A percentile compares a stretch with the other conserved stretches of the same genome.
These are phyloP conservation scores for Pogonomyrmex barbatus DNA, from an alignment of 1,140 invertebrate species.

Conservation along the genomic window DNA sequence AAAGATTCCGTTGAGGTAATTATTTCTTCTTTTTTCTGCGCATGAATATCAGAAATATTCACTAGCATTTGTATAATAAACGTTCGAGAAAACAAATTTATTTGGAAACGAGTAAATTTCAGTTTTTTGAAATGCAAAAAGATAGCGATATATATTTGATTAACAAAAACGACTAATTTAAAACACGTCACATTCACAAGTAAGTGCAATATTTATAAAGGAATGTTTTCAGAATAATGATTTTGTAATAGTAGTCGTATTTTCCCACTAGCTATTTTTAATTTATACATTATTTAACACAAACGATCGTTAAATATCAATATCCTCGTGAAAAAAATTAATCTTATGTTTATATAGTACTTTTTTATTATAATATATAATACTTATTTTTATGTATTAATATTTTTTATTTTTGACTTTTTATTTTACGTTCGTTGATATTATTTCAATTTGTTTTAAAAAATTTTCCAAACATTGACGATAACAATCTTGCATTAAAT, in stretches of 20 bases:
- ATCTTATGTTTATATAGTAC: neutral
- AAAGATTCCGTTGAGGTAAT: too few relatives aligned
- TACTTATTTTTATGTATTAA: too few relatives aligned
- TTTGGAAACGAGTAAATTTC: neutral
- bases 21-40: neutral
- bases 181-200: neutral
- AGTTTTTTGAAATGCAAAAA: neutral
- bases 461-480: neutral
- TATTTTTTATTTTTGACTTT: too few relatives aligned
- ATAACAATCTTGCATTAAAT: neutral
- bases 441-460: neutral
- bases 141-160: neutral
- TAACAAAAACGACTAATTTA: neutral
- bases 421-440: neutral
- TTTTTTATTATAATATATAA: neutral
- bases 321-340: neutral
- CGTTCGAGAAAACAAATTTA: neutral
- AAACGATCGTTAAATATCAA: neutral
- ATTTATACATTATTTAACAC: neutral
- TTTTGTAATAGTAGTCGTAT: neutral
- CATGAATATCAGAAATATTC: too few relatives aligned
- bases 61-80: neutral
- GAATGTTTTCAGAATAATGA: neutral
- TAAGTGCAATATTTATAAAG: conserved; percentile 13
- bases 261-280: neutral